Base-by-base conservation (phyloP, 2,888 invertebrate genomes). In the Lasioglossum leucozonium region DNA sequence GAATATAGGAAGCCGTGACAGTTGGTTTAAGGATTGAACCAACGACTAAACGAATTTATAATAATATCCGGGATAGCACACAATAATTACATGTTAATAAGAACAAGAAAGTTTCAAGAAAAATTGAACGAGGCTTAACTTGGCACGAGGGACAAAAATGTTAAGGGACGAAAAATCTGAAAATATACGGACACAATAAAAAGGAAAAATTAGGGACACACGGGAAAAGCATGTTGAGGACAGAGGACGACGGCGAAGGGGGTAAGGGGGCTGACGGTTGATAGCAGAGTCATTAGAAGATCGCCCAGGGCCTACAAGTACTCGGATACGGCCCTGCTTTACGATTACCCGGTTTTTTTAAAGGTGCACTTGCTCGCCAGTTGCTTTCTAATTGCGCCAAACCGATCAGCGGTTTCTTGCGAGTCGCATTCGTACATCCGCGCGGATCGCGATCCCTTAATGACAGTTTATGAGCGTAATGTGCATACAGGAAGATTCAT, bases 401-500 rank as follows among this genome's bases (percentile, higher is more conserved):
- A 30, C 37, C 47, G 69, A 51, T 44, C 79, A 40, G 72, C 85
- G 77, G 58, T 75, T 77, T 40, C 72, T 71, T 73, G 76, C 72
- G 58, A 74, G 40, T 71, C 73, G 37, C 44, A 42, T 58, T 58
- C 37, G 85, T 67, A 51, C 47, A 47, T 40, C 42, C 47, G 51
- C 44, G 40, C 51, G 74, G 80, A 85, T 85, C 85, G 37, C 74
- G 81, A 85, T 85, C 77, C 72, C 77, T 86, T 85, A 85, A 86
- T 85, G 86, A 58, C 73, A 76, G 72, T 86, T 86, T 77, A 80
- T 34, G 80, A 71, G 67, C 82, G 67, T 82, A 85, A 85, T 69
- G 82, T 72, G 86, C 82, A 86, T 87, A 86, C 77, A 77, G 51
- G 83, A 81, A 81, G 79, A 79, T 86, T 80, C 82, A 75, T 78